These are phyloP conservation scores for Papio anubis DNA, from an alignment of 2,113 vertebrate genomes.

Conservation along the genomic window DNA sequence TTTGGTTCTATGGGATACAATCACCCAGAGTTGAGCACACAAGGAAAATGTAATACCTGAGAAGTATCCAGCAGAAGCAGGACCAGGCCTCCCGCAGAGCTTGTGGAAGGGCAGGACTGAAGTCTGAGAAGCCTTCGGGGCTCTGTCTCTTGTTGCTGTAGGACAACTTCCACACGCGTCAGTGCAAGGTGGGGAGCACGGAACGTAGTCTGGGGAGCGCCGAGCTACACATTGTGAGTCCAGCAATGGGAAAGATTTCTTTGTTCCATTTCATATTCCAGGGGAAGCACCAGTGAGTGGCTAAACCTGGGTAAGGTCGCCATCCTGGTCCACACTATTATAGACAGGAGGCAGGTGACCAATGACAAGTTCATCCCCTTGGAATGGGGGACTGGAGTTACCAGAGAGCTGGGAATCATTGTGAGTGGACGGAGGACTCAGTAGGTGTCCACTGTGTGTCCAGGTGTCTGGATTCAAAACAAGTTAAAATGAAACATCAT, in stretches of 20 bases:
- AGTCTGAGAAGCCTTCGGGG: background rate
- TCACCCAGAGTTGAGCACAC: background rate
- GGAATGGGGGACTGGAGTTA: background rate
- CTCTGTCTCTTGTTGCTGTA: background rate
- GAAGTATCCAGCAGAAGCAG: background rate
- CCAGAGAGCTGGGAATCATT: background rate
- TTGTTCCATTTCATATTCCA: background rate
- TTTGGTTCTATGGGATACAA: background rate
- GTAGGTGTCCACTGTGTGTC: background rate
- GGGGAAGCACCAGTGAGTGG: background rate
- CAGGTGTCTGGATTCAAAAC: background rate
- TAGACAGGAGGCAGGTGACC: background rate
- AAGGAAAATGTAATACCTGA: background rate
- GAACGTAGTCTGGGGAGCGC: background rate
- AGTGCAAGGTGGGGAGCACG: accelerated
- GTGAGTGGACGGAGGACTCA: background rate
- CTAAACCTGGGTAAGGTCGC: background rate
- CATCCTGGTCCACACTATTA: background rate
- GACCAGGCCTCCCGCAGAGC: background rate
- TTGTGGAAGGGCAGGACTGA: no score
- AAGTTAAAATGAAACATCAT: background rate
- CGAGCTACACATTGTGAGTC: background rate
- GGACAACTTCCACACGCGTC: background rate
- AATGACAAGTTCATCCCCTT: background rate
- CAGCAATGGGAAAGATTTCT: background rate